phyloP scores from a whole-genome alignment of 2,113 vertebrate species.

The Castor canadensis region DNA sequence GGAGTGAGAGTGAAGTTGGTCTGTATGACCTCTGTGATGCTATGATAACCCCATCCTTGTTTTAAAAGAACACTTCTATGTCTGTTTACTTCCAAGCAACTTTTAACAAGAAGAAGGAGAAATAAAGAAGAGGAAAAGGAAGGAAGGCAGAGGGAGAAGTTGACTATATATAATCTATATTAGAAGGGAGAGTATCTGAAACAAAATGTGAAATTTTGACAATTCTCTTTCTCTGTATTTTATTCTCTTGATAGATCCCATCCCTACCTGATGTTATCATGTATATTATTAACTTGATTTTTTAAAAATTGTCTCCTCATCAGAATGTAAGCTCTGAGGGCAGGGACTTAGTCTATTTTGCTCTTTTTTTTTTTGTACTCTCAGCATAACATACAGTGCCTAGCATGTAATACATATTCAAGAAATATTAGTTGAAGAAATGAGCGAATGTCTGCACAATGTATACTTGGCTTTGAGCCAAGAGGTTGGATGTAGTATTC shows the following conservation, averaged over 20 bases:
- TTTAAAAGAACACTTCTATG: conserved; percentile 56
- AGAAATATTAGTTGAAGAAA: conserved; percentile 38
- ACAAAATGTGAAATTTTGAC: background rate
- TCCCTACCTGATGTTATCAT: background rate
- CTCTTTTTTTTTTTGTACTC: background rate
- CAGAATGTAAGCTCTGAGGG: conserved; percentile 67
- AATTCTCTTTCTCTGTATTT: background rate
- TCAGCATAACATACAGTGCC: background rate
- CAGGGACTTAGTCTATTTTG: conserved; percentile 38
- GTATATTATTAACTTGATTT: conserved; percentile 4
- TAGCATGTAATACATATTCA: background rate
- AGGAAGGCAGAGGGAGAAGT: background rate
- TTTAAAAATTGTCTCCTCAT: background rate
- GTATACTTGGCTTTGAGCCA: background rate
- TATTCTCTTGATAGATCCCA: conserved; percentile 14
- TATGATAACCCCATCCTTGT: conserved; percentile 8
- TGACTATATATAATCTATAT: background rate
- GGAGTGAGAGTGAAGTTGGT: background rate
- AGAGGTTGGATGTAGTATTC: background rate
- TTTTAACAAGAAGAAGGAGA: conserved; percentile 51
- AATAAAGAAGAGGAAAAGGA: conserved; percentile 43
- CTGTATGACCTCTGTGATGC: conserved; percentile 5
- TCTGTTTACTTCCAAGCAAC: conserved; percentile 64
- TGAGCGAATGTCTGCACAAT: background rate
- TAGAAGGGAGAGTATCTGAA: background rate